phyloP scores from a whole-genome alignment of 2,113 vertebrate species.

The Micromys minutus region DNA sequence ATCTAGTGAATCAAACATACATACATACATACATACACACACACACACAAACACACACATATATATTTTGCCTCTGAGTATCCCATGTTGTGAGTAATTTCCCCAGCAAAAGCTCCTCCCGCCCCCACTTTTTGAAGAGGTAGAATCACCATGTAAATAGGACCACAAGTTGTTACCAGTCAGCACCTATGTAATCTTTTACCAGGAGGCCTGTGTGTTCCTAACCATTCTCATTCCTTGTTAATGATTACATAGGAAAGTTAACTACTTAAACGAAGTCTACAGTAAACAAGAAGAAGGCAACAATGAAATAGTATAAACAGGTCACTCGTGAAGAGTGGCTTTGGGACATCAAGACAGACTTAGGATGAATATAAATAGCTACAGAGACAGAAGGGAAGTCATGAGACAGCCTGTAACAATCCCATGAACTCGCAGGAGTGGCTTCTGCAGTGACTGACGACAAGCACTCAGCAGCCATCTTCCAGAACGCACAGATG shows the following conservation, averaged over 20 bases:
- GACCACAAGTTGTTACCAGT: not conserved
- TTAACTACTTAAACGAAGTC: conserved; percentile 42
- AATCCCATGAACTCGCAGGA: not conserved
- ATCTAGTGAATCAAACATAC: not conserved
- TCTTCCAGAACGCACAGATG: not conserved
- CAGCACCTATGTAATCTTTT: not conserved
- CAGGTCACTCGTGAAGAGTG: not conserved
- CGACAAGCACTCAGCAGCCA: not conserved
- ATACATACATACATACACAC: no score
- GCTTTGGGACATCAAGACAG: not conserved
- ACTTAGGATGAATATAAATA: not conserved
- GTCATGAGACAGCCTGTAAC: not conserved
- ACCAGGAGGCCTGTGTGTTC: conserved; percentile 1
- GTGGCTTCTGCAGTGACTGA: not conserved
- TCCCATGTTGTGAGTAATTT: not conserved
- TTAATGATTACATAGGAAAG: conserved; percentile 45
- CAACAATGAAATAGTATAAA: not conserved
- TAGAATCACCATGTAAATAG: not conserved
- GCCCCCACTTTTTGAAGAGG: not conserved
- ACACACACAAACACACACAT: no score
- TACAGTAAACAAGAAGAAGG: conserved; percentile 25
- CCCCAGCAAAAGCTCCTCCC: not conserved
- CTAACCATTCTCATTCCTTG: conserved; percentile 30
- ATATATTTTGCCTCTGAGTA: not conserved
- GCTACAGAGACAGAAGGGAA: not conserved